Percentiles rank a stretch among this genome's conserved stretches.
These are phyloP conservation scores for Chaetodon auriga DNA, from an alignment of 2,113 vertebrate species.

Conservation along the genomic window DNA sequence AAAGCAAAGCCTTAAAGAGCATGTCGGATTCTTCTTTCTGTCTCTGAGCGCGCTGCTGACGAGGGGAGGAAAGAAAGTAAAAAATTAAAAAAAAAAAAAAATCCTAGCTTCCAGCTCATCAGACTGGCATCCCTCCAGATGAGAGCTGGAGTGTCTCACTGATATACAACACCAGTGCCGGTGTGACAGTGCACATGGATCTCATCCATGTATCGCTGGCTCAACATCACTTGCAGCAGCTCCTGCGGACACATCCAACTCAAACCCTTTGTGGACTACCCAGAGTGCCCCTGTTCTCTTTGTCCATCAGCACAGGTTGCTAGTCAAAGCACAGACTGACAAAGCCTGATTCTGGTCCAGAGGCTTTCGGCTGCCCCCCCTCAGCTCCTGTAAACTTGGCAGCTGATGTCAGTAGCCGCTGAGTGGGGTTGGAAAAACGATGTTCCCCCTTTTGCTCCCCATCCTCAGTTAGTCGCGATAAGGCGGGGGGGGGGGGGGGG, in stretches of 20 bases:
- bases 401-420: slow-evolving; percentile 42
- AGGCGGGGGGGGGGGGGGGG: neutral
- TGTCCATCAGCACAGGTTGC: slow-evolving; percentile 63
- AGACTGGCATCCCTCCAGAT: slow-evolving; percentile 66
- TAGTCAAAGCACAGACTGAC: slow-evolving; percentile 38
- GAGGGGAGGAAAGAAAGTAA: slow-evolving; percentile 15
- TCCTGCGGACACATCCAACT: slow-evolving; percentile 56
- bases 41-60: slow-evolving; percentile 26
- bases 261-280: slow-evolving; percentile 70
- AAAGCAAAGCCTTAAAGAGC: slow-evolving; percentile 53
- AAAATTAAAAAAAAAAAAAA: slow-evolving; percentile 21
- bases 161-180: slow-evolving; percentile 55
- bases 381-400: slow-evolving; percentile 32
- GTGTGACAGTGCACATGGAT: slow-evolving; percentile 71
- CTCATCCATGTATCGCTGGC: slow-evolving; percentile 66
- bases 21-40: neutral
- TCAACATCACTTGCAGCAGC: slow-evolving; percentile 67
- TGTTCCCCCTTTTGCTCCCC: slow-evolving; percentile 11
- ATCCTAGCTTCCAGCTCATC: slow-evolving; percentile 53
- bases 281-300: slow-evolving; percentile 63
- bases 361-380: neutral
- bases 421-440: slow-evolving; percentile 41
- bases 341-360: slow-evolving; percentile 30
- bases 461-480: slow-evolving; percentile 31
- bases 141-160: slow-evolving; percentile 56